Base-by-base conservation (phyloP, 2,113 vertebrate genomes). In the Sialia sialis region DNA sequence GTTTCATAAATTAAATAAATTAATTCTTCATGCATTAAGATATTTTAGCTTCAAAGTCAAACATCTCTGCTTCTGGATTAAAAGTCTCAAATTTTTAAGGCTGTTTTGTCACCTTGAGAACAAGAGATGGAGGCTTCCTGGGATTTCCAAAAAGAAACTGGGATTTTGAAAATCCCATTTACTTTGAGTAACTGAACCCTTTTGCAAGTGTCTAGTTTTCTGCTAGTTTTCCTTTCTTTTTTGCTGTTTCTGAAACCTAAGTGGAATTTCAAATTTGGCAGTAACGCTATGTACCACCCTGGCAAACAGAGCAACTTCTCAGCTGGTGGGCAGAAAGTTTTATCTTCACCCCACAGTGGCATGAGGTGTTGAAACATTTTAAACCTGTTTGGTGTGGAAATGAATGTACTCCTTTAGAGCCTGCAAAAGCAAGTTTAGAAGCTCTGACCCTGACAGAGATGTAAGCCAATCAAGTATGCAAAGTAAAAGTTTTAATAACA, bases 241-340 rank as follows among this genome's bases (percentile, higher is more conserved):
- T 38, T 87, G 13, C 15, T 84, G 19, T 55, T 84, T 51, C 49
- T 86, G 63, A 84, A 64, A 63, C 25, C 5, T n/a, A 48, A 74
- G 27, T 16, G 29, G 21, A 51, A 58, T 84, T 93, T 59, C 32
- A 62, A 80, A 73, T 34, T 54, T 48, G n/a, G 2, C 10, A 44
- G 2, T 60, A 55, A 46, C 0, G 0, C 20, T 44, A 2, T 22
- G 32, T 48, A 38, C 19, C 14, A 32, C n/a, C 4, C 44, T 29
- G 12, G 36, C 26, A 87, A 69, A 81, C 5, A 58, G 22, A 64
- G 23, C 18, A 41, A 16, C 27, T 67, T 66, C 39, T 4, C 2
- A 78, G 54, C 23, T 44, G 4, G 1, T 14, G 23, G 26, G 7
- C 17, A 34, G 11, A 41, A 63, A 67, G 4, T 34, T 79, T 51